Evolutionary conservation across 2,888 invertebrate species (phyloP), one percentile per base, ranked within the genome.

Genomic region (Venustoraphidia nigricollis): DNA sequence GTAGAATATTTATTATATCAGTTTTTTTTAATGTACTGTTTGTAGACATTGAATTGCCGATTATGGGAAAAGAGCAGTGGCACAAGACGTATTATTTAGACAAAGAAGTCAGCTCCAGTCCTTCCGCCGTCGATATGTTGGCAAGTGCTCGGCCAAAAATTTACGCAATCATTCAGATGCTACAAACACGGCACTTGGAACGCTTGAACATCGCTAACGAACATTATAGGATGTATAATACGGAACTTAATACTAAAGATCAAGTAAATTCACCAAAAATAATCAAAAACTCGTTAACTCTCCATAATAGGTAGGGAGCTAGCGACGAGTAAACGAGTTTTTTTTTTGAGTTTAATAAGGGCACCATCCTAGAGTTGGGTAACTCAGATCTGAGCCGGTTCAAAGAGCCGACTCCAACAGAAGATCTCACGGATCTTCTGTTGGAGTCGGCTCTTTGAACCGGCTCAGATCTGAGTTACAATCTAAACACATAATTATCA

Each of bases 401-500:
- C n/a, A n/a, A n/a, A n/a, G n/a, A n/a, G n/a, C n/a, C n/a, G n/a
- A n/a, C n/a, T n/a, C n/a, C n/a, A n/a, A n/a, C n/a, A n/a, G n/a
- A n/a, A n/a, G n/a, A n/a, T n/a, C n/a, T n/a, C n/a, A n/a, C n/a
- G n/a, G n/a, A n/a, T n/a, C n/a, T n/a, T n/a, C n/a, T n/a, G n/a
- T n/a, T n/a, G n/a, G n/a, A n/a, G n/a, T n/a, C n/a, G n/a, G n/a
- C n/a, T n/a, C n/a, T n/a, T n/a, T n/a, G n/a, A n/a, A n/a, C n/a
- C n/a, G n/a, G n/a, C n/a, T n/a, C n/a, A n/a, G n/a, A n/a, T n/a
- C n/a, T n/a, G n/a, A n/a, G n/a, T n/a, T 53, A 83, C 77, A 63
- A 81, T 79, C 70, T 81, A 66, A 53, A 72, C 72, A 54, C 66
- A 68, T 17, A 47, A 45, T 42, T 37, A 13, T 43, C 14, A 34